Base-by-base conservation (phyloP, 2,888 invertebrate species). In the Brenthis hecate region DNA sequence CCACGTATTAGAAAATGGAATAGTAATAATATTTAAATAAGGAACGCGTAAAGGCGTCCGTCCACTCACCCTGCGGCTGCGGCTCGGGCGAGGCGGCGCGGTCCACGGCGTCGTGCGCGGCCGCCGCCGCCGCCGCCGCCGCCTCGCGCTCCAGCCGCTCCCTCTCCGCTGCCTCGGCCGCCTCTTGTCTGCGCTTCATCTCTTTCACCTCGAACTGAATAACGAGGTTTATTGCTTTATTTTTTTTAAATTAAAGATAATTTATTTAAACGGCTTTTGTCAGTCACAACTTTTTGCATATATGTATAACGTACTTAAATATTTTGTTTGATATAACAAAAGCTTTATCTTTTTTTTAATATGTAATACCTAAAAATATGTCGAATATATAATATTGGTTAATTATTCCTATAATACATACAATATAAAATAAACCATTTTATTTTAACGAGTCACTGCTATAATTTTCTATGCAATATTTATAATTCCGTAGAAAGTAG, bases 131-230 rank as follows among this genome's bases (percentile, higher is more conserved):
- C n/a, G 83, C 86, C 1, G 92, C 90, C 0, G 92, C 92, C 2
- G 93, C 93, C 56, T 93, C 92, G 0, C 94, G 93, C 80, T 95
- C 95, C 75, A 94, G 93, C 74, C 95, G 94, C 77, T 95, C 95
- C 73, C 96, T 94, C 85, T 97, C 97, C 0, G 96, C 96, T 77
- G 97, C 96, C 81, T 97, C 96, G 48, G 96, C 96, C 74, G 96
- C 96, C 82, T 97, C 97, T 86, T 97, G 96, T 74, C 97, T 95
- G 81, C 97, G 95, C 92, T 97, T 97, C 93, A 98, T 95, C 93
- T 99, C 99, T 93, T 98, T 98, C 93, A 99, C 95, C 94, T 99
- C 99, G 94, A 97, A 99, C 99, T 99, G 65, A 58, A 65, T 48
- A n/a, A 6, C 28, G 14, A 3, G 13, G n/a, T 48, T 62, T 43